Evolutionary conservation across 2,888 invertebrate genomes (phyloP).

Genomic region (Eucera pruinosa): DNA sequence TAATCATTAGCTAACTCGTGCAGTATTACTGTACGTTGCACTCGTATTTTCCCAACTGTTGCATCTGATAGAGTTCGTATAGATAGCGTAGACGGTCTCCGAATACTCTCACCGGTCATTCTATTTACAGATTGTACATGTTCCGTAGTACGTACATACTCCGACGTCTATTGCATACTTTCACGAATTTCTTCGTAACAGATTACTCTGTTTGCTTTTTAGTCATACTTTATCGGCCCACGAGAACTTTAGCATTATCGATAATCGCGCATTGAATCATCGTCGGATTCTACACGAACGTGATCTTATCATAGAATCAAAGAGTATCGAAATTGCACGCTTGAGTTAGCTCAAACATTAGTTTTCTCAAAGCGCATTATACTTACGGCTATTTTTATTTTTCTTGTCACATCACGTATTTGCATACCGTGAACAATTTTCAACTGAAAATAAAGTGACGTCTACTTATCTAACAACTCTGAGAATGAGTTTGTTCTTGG

Average conservation of each 20-base stretch:
- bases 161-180: not conserved
- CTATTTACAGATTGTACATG: constrained; percentile 42
- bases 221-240: not conserved
- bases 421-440: not conserved
- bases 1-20: constrained; percentile 5
- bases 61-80: constrained; percentile 19
- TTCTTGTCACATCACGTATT: constrained; percentile 5
- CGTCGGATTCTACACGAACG: not conserved
- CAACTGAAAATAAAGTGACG: not conserved
- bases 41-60: constrained; percentile 51
- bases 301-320: not conserved
- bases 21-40: constrained; percentile 12
- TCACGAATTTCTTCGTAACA: constrained; percentile 13
- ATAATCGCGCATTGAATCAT: not conserved
- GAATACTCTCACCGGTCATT: constrained; percentile 29
- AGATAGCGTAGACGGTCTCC: not conserved
- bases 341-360: not conserved
- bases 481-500: not conserved
- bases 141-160: constrained; percentile 1
- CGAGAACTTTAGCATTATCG: not conserved
- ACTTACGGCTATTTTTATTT: constrained; percentile 16
- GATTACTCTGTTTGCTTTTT: not conserved
- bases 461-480: no score
- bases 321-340: not conserved
- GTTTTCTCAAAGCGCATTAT: not conserved